These are phyloP conservation scores for Empidonax traillii DNA, from an alignment of 2,113 vertebrate species.

Conservation along the genomic window DNA sequence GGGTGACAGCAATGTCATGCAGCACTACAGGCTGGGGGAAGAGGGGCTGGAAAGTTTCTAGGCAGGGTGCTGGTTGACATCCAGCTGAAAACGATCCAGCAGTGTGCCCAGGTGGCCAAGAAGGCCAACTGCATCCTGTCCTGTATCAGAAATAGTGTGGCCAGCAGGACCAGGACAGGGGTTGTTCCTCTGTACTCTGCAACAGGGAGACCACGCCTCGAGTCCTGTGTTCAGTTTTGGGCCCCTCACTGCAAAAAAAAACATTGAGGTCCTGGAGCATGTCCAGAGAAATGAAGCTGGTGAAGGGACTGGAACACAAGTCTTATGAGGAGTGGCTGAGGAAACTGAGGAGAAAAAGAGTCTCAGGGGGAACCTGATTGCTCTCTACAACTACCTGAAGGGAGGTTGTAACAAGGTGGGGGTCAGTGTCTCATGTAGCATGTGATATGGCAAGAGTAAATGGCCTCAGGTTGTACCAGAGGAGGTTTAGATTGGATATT, in stretches of 20 bases:
- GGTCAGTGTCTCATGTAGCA: not conserved
- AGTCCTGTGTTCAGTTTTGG: not conserved
- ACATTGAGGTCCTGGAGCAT: not conserved
- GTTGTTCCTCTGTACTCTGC: accelerated
- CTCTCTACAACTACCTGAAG: not conserved
- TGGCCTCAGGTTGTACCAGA: accelerated
- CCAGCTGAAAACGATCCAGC: not conserved
- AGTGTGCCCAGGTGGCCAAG: not conserved
- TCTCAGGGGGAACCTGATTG: accelerated
- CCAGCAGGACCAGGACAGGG: not conserved
- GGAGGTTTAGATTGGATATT: not conserved
- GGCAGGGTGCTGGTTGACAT: accelerated
- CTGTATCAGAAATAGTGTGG: not conserved
- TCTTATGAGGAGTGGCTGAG: not conserved
- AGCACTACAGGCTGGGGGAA: not conserved
- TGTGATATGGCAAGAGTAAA: not conserved
- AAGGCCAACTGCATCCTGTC: not conserved
- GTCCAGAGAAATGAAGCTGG: not conserved
- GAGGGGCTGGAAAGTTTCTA: not conserved
- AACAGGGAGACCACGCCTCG: accelerated
- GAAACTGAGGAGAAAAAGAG: not conserved
- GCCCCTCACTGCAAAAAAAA: accelerated
- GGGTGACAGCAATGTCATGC: not conserved
- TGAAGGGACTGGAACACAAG: accelerated
- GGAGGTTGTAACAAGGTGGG: not conserved